These are phyloP conservation scores for Smithornis capensis DNA, from an alignment of 2,113 vertebrate species.

Conservation along the genomic window DNA sequence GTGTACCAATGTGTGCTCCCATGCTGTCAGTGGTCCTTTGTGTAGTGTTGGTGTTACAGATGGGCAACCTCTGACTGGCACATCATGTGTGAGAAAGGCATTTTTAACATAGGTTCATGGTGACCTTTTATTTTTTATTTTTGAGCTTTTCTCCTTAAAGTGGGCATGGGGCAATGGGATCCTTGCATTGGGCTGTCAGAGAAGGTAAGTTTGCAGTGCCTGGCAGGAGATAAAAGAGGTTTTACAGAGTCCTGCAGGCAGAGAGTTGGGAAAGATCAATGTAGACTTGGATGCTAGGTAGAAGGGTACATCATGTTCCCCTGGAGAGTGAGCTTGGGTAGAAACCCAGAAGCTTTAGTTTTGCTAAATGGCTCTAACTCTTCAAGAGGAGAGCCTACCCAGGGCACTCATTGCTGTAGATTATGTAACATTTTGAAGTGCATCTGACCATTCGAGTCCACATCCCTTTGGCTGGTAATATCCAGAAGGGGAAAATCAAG, in stretches of 20 bases:
- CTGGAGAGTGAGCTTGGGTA: neutral
- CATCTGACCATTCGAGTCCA: neutral
- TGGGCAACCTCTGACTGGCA: neutral
- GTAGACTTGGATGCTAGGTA: neutral
- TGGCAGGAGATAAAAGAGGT: neutral
- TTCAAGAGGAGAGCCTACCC: neutral
- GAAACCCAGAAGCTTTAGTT: neutral
- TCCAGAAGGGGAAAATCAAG: neutral
- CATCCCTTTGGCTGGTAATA: neutral
- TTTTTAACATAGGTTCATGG: neutral
- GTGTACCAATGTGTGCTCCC: neutral
- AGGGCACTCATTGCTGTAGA: neutral
- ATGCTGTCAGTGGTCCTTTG: neutral
- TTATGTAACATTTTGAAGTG: neutral
- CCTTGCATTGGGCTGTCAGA: neutral
- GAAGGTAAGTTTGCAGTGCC: neutral
- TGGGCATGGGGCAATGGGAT: neutral
- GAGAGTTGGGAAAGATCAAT: neutral
- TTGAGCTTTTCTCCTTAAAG: neutral
- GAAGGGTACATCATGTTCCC: fast-evolving
- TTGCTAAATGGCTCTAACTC: neutral
- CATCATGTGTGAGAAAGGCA: neutral
- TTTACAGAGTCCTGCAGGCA: neutral
- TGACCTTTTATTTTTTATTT: neutral
- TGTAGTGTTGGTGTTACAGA: neutral